phyloP scores from a whole-genome alignment of 2,113 vertebrate species.

The human (Homo sapiens) region GRCh38 chr13:86867001-86867500 shows the following conservation, averaged over 20 bases:
- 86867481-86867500: not conserved
- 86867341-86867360: fast-evolving
- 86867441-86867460: not conserved
- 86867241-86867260: not conserved
- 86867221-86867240: not conserved
- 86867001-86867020: not conserved
- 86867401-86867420: not conserved
- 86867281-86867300: not conserved
- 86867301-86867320: not conserved
- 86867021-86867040: not conserved
- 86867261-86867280: not conserved
- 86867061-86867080: not conserved
- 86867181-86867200: not conserved
- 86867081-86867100: not conserved
- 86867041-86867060: not conserved
- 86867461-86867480: not conserved
- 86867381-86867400: not conserved
- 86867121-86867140: not conserved
- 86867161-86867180: not conserved
- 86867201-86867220: not conserved
- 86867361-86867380: not conserved
- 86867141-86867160: not conserved
- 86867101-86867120: not conserved
- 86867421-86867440: not conserved
- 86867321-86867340: not conserved